Percentiles rank a stretch among this genome's conserved stretches.
These are phyloP conservation scores for Halotydeus destructor DNA, from an alignment of 1,140 invertebrate species.

Conservation along the genomic window DNA sequence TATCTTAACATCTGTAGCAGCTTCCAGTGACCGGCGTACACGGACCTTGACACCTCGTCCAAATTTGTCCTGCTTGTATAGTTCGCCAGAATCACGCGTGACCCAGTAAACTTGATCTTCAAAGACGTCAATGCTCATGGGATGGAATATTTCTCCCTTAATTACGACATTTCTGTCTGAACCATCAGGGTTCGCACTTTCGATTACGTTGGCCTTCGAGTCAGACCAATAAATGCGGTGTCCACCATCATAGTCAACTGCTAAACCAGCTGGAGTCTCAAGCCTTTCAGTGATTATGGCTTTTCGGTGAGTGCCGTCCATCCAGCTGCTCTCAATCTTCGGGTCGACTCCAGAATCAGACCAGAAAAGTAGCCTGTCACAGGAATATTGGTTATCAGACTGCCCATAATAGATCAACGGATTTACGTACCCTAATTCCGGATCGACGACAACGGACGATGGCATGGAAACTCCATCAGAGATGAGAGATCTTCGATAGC, in stretches of 20 bases:
- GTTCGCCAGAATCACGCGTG: conserved; percentile 54
- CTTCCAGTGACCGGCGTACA: conserved; percentile 51
- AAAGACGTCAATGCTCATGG: conserved; percentile 73
- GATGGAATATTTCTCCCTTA: conserved; percentile 32
- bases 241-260: conserved; percentile 63
- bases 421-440: conserved; percentile 33
- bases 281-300: conserved; percentile 52
- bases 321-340: conserved; percentile 71
- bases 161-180: conserved; percentile 35
- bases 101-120: conserved; percentile 72
- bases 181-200: conserved; percentile 66
- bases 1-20: conserved; percentile 56
- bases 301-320: conserved; percentile 72
- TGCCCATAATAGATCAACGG: not conserved
- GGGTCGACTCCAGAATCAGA: conserved; percentile 44
- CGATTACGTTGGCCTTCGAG: conserved; percentile 76
- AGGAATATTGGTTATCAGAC: conserved; percentile 4
- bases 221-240: conserved; percentile 88
- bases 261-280: conserved; percentile 59
- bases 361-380: conserved; percentile 61
- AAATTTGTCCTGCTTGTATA: conserved; percentile 80
- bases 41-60: conserved; percentile 69
- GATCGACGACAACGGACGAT: conserved; percentile 65
- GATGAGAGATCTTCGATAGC: conserved; percentile 55
- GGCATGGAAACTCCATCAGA: conserved; percentile 46